phyloP scores from a whole-genome alignment of 2,113 vertebrate species.

The Rhagologus leucostigma region DNA sequence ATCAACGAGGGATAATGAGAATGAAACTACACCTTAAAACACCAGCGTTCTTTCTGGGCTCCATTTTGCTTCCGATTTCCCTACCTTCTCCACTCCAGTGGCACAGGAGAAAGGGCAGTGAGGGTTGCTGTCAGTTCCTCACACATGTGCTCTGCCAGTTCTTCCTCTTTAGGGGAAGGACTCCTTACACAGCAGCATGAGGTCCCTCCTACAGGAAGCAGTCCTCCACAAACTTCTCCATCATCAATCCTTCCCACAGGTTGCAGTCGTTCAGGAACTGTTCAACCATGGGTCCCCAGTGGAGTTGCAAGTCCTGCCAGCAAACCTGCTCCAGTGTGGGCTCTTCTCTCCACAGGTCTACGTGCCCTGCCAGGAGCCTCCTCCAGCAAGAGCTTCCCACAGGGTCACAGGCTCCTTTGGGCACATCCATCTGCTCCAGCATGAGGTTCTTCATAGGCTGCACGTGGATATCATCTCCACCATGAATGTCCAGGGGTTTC shows the following conservation, averaged over 20 bases:
- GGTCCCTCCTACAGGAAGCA: background rate
- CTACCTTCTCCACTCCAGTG: background rate
- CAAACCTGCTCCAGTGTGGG: background rate
- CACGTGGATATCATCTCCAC: background rate
- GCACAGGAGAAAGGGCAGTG: no score
- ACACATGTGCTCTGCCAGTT: background rate
- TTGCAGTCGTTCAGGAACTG: background rate
- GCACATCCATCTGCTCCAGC: background rate
- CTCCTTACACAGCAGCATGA: background rate
- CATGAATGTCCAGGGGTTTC: no score
- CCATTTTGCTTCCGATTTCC: background rate
- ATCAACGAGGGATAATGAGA: background rate
- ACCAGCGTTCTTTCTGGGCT: background rate
- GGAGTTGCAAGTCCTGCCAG: no score
- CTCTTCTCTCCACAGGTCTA: background rate
- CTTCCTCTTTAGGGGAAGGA: background rate
- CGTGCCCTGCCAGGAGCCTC: background rate
- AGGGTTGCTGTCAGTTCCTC: no score
- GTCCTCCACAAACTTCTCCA: background rate
- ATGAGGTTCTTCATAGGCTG: no score
- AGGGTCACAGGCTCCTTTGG: no score
- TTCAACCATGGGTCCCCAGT: accelerated
- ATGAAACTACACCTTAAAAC: background rate
- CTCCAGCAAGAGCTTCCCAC: no score
- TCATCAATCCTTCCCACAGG: background rate